A percentile compares a stretch with the other conserved stretches of the same genome.
phyloP scores from a whole-genome alignment of 2,888 invertebrate species.

The Pterostichus niger region DNA sequence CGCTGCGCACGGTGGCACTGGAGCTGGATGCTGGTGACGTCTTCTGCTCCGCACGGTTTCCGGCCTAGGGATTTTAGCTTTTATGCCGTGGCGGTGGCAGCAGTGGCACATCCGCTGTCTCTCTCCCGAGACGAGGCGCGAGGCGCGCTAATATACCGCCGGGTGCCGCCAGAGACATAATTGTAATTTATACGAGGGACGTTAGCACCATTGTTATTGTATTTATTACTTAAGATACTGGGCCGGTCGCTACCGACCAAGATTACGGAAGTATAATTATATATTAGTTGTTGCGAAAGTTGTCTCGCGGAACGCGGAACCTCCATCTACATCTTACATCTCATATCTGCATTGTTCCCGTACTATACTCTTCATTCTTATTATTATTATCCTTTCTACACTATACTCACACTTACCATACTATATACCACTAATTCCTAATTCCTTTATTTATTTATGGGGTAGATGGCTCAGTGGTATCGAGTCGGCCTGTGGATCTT shows the following conservation, averaged over 20 bases:
- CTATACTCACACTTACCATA: background rate
- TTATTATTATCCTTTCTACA: background rate
- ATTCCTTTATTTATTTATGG: no score
- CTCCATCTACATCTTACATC: slow-evolving; percentile 20
- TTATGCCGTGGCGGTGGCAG: slow-evolving; percentile 50
- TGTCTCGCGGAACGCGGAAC: slow-evolving; percentile 15
- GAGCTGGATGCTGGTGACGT: background rate
- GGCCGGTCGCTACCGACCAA: slow-evolving; percentile 44
- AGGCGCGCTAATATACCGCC: slow-evolving; percentile 49
- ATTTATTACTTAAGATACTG: slow-evolving; percentile 66
- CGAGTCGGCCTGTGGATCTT: no score
- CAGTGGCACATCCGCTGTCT: slow-evolving; percentile 52
- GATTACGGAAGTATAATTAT: slow-evolving; percentile 65
- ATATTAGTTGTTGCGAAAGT: slow-evolving; percentile 62
- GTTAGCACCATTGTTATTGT: slow-evolving; percentile 65
- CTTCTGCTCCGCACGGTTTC: slow-evolving; percentile 37
- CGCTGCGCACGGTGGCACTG: background rate
- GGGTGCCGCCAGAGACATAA: slow-evolving; percentile 55
- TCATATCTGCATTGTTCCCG: slow-evolving; percentile 8
- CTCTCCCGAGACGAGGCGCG: slow-evolving; percentile 49
- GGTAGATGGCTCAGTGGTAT: no score
- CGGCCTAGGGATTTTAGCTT: slow-evolving; percentile 65
- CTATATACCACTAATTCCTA: background rate
- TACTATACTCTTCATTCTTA: background rate
- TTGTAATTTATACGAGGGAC: slow-evolving; percentile 66